These are phyloP conservation scores for Rosalia funebris DNA, from an alignment of 2,888 invertebrate genomes.

Conservation along the genomic window DNA sequence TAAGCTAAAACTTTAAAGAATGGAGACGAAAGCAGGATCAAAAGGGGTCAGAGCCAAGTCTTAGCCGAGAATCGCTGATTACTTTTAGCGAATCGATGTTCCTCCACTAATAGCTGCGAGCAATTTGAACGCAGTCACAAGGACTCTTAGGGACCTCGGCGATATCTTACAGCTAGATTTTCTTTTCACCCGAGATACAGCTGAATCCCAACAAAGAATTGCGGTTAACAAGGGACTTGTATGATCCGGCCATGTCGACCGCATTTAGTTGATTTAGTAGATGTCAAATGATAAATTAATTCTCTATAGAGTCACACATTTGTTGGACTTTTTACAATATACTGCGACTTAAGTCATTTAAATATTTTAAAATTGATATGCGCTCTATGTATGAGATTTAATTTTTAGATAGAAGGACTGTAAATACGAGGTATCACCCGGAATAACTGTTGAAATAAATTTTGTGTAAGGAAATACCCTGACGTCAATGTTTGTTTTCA, in stretches of 20 bases:
- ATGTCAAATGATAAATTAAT: too few species aligned
- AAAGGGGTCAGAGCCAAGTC: background rate
- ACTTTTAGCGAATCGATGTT: conserved; percentile 6
- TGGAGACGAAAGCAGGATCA: background rate
- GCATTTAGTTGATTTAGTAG: background rate
- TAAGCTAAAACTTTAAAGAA: background rate
- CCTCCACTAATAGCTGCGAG: conserved; percentile 1
- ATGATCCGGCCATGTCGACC: background rate
- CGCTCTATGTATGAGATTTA: too few species aligned
- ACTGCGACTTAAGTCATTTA: too few species aligned
- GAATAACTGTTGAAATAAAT: too few species aligned
- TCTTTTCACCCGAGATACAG: background rate
- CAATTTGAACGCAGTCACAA: background rate
- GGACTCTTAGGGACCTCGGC: background rate
- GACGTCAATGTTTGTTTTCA: too few species aligned
- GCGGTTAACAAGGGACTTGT: background rate
- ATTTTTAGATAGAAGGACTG: too few species aligned
- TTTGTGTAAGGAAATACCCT: too few species aligned
- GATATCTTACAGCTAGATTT: background rate
- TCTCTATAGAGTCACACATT: too few species aligned
- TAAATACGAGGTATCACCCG: too few species aligned
- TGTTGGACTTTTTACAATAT: too few species aligned
- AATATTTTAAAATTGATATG: too few species aligned
- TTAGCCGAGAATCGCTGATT: background rate
- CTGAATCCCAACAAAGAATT: background rate